Evolutionary conservation across 2,797 vertebrate species (phyloP), one percentile per base, ranked within the genome.

Genomic region (Rhynchotus rufescens): DNA sequence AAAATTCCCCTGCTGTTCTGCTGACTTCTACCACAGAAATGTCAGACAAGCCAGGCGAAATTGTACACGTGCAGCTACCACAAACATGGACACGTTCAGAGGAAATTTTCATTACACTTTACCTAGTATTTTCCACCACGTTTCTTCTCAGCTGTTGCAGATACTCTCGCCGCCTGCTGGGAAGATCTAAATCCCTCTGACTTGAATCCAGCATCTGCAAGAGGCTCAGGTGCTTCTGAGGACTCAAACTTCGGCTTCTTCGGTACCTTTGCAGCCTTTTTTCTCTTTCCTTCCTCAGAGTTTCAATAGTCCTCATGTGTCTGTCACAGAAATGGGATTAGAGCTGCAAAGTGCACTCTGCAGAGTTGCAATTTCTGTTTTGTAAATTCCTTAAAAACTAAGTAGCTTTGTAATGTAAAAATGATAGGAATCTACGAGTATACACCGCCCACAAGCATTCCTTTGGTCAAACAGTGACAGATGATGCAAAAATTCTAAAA

Each of bases 211-310:
- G 59, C 2, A 10, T 80, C 74, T 96, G 95, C 71, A 96, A 92
- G 44, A 97, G 77, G 68, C 81, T 94, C 13, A 96, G 47, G n/a
- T 98, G 98, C 92, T 99, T 98, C 89, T 98, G 96, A 52, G 98
- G 98, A 95, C 99, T 99, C 67, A 99, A 96, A 89, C 99, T 99
- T 42, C 98, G 98, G 64, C 98, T 97, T 88, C 98, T 96, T 30
- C 97, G 96, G 81, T 94, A 98, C n/a, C 94, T 98, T 84, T 98
- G 98, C 56, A 99, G 97, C 82, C 88, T 98, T 60, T 98, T 98
- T 86, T 98, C 98, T 91, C 98, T 98, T 93, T 98, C 98, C 85
- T 97, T 98, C 92, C 96, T 97, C 93, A 98, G 95, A 51, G 96
- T 96, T 91, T 99, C 98, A 15, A 99, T 98, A 72, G 98, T 97